Evolutionary conservation across 2,888 invertebrate species (phyloP).

Genomic region (Ornithoptera alexandrae): DNA sequence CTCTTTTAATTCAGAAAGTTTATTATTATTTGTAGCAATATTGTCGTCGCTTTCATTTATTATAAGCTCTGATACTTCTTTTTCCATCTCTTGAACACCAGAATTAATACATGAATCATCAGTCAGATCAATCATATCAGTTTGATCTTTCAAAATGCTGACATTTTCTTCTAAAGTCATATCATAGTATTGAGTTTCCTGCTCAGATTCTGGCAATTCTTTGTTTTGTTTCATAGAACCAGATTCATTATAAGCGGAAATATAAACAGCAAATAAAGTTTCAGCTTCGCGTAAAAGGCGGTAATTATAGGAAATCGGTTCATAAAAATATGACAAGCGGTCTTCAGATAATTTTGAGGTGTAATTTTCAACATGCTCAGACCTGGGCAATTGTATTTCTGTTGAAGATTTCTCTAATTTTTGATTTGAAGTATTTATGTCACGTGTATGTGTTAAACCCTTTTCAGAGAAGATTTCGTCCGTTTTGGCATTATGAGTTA

Average conservation of each 20-base stretch:
- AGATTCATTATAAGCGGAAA: not conserved
- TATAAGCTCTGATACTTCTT: not conserved
- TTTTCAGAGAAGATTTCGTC: not conserved
- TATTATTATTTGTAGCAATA: slow-evolving; percentile 37
- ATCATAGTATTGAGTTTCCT: not conserved
- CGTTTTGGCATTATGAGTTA: not conserved
- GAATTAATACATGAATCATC: not conserved
- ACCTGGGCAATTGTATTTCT: not conserved
- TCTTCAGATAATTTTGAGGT: not conserved
- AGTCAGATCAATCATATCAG: no score
- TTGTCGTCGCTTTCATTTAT: slow-evolving; percentile 40
- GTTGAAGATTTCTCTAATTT: not conserved
- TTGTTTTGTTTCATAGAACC: not conserved
- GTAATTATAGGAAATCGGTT: slow-evolving; percentile 19
- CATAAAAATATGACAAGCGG: slow-evolving; percentile 3
- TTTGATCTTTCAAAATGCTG: not conserved
- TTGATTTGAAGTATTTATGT: not conserved
- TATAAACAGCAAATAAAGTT: slow-evolving; percentile 33
- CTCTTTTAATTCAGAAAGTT: not conserved
- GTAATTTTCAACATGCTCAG: not conserved
- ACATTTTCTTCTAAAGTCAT: not conserved
- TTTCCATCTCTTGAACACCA: not conserved
- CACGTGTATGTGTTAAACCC: not conserved
- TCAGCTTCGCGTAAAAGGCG: slow-evolving; percentile 34
- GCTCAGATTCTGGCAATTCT: slow-evolving; percentile 5